A percentile compares a stretch with the other conserved stretches of the same genome.
phyloP scores from a whole-genome alignment of 64 coral and sea anemone species.

The Hydrozoanthus tunicans region DNA sequence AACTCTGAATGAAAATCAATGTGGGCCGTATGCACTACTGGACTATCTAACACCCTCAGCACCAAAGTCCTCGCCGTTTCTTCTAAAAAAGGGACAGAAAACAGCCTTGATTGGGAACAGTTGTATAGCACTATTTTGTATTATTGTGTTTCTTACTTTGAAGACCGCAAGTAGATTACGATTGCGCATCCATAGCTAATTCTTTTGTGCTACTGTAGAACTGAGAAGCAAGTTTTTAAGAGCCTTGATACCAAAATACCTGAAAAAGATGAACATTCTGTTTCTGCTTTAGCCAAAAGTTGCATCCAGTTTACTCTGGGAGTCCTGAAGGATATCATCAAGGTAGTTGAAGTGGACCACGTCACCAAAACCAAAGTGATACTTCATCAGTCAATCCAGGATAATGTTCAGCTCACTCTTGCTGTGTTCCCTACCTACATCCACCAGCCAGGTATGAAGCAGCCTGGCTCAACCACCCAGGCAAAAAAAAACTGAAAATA shows the following conservation, averaged over 20 bases:
- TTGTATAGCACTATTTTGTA: too few species aligned
- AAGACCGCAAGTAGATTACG: too few species aligned
- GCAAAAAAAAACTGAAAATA: not conserved
- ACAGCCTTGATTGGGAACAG: too few species aligned
- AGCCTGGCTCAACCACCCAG: not conserved
- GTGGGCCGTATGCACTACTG: too few species aligned
- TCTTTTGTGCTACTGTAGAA: not conserved
- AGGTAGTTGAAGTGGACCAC: slow-evolving; percentile 80
- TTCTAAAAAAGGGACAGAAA: too few species aligned
- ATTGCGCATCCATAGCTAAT: too few species aligned
- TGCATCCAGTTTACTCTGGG: slow-evolving; percentile 79
- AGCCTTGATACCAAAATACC: not conserved
- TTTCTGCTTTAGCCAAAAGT: slow-evolving; percentile 60
- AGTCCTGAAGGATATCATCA: slow-evolving; percentile 77
- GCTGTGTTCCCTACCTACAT: slow-evolving; percentile 86
- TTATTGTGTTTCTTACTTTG: too few species aligned
- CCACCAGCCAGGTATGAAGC: slow-evolving; percentile 84
- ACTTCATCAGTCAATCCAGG: slow-evolving; percentile 88
- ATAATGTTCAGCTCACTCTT: slow-evolving; percentile 82
- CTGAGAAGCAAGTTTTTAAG: not conserved
- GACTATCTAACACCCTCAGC: too few species aligned
- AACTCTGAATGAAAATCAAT: too few species aligned
- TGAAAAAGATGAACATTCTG: not conserved
- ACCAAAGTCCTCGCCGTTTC: too few species aligned
- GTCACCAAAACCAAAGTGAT: slow-evolving; percentile 97